These are phyloP conservation scores for Aporophyla lueneburgensis DNA, from an alignment of 2,888 invertebrate species.

Conservation along the genomic window DNA sequence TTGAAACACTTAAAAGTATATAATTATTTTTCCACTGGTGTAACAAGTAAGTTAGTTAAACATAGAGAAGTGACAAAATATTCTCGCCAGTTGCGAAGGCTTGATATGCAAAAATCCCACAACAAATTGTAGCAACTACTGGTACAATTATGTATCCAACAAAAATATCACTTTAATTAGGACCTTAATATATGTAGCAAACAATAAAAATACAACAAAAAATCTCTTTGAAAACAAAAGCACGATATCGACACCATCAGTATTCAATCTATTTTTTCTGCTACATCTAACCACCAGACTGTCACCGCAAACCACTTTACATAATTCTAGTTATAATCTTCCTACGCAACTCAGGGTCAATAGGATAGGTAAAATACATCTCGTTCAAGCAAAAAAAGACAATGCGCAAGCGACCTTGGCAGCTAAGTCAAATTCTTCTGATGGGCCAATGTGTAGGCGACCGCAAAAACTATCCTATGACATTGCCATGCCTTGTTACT, in stretches of 20 bases:
- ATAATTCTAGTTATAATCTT: constrained; percentile 66
- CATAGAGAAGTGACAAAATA: background rate
- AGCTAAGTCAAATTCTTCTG: constrained; percentile 89
- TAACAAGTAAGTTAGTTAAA: too few relatives aligned
- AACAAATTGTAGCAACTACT: background rate
- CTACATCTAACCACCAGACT: constrained; percentile 41
- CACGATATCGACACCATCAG: constrained; percentile 35
- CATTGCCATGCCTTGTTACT: constrained; percentile 78
- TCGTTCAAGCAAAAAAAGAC: constrained; percentile 83
- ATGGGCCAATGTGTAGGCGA: constrained; percentile 87
- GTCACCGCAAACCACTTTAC: constrained; percentile 64
- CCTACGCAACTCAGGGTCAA: constrained; percentile 77
- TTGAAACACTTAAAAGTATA: background rate
- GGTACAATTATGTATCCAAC: background rate
- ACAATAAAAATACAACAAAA: background rate
- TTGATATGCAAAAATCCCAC: background rate
- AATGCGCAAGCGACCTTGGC: constrained; percentile 88
- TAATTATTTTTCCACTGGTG: background rate
- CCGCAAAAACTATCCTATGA: constrained; percentile 90
- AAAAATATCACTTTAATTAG: background rate
- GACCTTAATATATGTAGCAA: background rate
- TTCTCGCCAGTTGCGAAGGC: background rate
- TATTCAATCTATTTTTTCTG: constrained; percentile 38
- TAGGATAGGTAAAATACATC: constrained; percentile 77
- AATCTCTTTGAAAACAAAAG: constrained; percentile 15